Conservation (phyloP, 2,113 vertebrate genomes). For the Perccottus glenii region DNA sequence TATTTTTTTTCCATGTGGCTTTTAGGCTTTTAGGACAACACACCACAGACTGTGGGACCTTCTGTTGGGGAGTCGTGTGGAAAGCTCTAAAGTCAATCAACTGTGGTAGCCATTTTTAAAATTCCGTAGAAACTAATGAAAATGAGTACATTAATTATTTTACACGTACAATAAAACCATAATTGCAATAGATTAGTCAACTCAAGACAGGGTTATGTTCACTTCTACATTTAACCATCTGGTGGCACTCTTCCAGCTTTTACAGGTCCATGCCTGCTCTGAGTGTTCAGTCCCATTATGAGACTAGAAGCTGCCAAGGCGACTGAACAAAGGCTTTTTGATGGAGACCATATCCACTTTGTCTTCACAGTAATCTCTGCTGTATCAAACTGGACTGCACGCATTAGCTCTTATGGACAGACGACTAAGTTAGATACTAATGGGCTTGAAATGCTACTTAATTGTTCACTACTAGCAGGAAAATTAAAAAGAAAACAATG, state of each 20-base stretch:
- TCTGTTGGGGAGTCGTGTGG: conserved; percentile 4
- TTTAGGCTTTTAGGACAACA: conserved; percentile 18
- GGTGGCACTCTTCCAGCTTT: conserved; percentile 81
- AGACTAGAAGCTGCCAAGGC: conserved; percentile 53
- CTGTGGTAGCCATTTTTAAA: background rate
- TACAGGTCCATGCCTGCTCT: conserved; percentile 35
- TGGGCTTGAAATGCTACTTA: background rate
- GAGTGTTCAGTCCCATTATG: conserved; percentile 38
- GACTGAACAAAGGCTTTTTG: conserved; percentile 73
- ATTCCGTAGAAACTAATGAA: background rate
- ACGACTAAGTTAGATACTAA: background rate
- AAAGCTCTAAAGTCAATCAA: background rate
- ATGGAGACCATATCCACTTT: conserved; percentile 37
- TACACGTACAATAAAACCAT: conserved; percentile 13
- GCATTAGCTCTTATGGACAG: conserved; percentile 9
- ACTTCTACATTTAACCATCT: conserved; percentile 76
- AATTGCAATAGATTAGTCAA: conserved; percentile 27
- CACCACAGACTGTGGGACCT: background rate
- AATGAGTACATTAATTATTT: too few relatives aligned
- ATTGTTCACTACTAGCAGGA: background rate
- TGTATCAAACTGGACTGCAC: conserved; percentile 2
- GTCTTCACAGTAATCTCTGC: conserved; percentile 20
- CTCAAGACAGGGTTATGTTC: conserved; percentile 27
- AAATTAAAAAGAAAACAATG: too few relatives aligned
- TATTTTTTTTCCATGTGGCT: conserved; percentile 12